Evolutionary conservation across 2,797 vertebrate genomes (phyloP).

Genomic region (Sorex maritimensis): DNA sequence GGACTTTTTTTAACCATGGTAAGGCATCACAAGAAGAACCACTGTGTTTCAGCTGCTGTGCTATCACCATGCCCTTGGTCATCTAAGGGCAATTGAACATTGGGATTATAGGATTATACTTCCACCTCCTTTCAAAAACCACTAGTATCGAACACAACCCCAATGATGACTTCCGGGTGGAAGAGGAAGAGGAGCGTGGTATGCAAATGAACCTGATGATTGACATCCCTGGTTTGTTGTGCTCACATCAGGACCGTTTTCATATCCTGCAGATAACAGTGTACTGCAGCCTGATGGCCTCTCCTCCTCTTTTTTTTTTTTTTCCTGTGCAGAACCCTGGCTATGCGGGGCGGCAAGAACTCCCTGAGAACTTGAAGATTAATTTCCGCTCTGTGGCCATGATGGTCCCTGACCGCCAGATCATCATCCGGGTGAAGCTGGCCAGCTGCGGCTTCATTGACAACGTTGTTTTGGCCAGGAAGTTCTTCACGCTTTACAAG

Average conservation of each 20-base stretch:
- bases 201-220: not conserved
- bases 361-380: slow-evolving; percentile 99
- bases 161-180: not conserved
- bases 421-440: slow-evolving; percentile 98
- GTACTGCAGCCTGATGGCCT: fast-evolving
- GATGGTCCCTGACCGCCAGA: slow-evolving; percentile 99
- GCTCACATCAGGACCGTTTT: not conserved
- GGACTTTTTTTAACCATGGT: slow-evolving; percentile 99
- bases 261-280: not conserved
- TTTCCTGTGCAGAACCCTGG: slow-evolving; percentile 94
- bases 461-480: slow-evolving; percentile 96
- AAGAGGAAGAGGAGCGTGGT: not conserved
- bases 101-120: not conserved
- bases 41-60: not conserved
- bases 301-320: slow-evolving; percentile 16
- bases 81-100: not conserved
- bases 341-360: slow-evolving; percentile 97
- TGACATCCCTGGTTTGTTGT: not conserved
- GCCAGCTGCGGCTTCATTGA: slow-evolving; percentile 98
- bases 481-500: slow-evolving; percentile 98
- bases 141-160: slow-evolving; percentile 23
- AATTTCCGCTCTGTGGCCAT: slow-evolving; percentile 98
- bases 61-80: not conserved
- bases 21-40: slow-evolving; percentile 62
- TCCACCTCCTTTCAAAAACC: slow-evolving; percentile 1